phyloP scores from a whole-genome alignment of 2,888 invertebrate genomes.

The Artemia sinica region DNA sequence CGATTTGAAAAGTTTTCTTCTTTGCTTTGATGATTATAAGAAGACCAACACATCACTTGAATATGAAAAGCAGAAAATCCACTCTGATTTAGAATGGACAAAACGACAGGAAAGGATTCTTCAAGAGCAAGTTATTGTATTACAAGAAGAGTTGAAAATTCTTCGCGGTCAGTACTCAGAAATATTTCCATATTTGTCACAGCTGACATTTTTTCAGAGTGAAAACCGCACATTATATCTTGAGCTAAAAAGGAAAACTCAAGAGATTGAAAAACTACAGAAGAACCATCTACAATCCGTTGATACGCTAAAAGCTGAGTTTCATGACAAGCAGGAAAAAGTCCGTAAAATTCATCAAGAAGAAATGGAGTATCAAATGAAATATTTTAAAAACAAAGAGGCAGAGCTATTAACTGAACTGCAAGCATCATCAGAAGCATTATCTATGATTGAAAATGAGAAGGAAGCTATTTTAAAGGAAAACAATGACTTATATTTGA shows the following conservation, averaged over 20 bases:
- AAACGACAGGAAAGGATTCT: constrained; percentile 2
- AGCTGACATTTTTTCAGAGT: not conserved
- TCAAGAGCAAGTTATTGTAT: not conserved
- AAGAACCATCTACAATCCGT: not conserved
- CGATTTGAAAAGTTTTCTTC: constrained; percentile 12
- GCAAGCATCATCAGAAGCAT: not conserved
- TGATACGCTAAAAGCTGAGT: not conserved
- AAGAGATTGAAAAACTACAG: not conserved
- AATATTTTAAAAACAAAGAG: not conserved
- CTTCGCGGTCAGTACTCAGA: not conserved
- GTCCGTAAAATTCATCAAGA: not conserved
- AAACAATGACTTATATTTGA: constrained; percentile 11
- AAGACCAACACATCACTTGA: not conserved
- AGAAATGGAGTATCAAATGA: not conserved
- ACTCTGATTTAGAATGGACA: not conserved
- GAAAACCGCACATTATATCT: not conserved
- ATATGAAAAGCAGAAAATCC: constrained; percentile 5
- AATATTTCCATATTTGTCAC: not conserved
- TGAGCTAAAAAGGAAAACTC: not conserved
- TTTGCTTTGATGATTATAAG: constrained; percentile 2
- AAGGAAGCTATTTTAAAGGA: not conserved
- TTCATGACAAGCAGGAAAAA: not conserved
- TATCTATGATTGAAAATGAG: not conserved
- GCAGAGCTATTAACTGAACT: not conserved
- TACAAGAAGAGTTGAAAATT: not conserved